Base-by-base conservation (phyloP, 1,140 invertebrate species). In the Araneus ventricosus region DNA sequence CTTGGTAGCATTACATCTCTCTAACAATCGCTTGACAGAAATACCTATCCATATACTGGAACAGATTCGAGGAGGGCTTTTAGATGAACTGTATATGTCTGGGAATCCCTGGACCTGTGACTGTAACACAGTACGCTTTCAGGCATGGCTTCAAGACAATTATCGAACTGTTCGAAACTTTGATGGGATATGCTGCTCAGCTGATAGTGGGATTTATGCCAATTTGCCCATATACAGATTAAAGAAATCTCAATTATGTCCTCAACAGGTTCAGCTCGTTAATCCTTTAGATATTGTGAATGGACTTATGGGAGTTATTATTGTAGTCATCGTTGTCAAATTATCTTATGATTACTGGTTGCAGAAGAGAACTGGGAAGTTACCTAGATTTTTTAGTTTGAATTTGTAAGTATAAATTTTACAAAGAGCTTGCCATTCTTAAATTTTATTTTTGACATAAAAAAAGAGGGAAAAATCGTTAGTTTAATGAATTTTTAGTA, bases 101-200 rank as follows among this genome's bases (percentile, higher is more conserved):
- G 90, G 94, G 17, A 94, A 94, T 88, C 94, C 94, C 2, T 94
- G 93, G 94, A 92, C 70, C 52, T 94, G 94, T 85, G 94, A 94
- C 80, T 94, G 94, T 27, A 93, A 94, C 24, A 94, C 94, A 20
- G 93, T 94, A 41, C 86, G 88, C 20, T 94, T 94, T 63, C 90
- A 94, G 86, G 93, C 93, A n/a, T 94, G 94, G 94, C 59, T 94
- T 20, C 94, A 94, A 34, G 85, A 94, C 57, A 88, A 94, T 37
- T 94, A 93, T 57, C 45, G 90, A 79, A 80, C 34, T 30, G 93
- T 94, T 39, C 30, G 90, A 20, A 93, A 94, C 70, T 88, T 93
- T 87, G 80, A 92, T 57, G 41, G 93, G 8, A 84, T 94, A 67
- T 88, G 91, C 30, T 94, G 94, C 57, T 94, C 93, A 22, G 7